These are phyloP conservation scores for Beris chalybata DNA, from an alignment of 2,888 invertebrate species.

Conservation along the genomic window DNA sequence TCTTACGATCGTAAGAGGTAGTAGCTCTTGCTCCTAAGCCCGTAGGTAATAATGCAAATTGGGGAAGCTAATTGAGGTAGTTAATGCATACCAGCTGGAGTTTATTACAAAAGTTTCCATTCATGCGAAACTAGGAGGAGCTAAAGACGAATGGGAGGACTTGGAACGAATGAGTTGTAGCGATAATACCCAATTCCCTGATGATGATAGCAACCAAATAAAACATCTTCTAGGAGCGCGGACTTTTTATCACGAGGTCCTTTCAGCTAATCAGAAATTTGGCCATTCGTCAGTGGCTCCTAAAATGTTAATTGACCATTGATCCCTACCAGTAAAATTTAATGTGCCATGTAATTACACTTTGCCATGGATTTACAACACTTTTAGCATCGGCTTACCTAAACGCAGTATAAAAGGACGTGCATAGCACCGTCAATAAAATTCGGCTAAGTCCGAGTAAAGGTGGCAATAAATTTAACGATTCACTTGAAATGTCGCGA, in stretches of 20 bases:
- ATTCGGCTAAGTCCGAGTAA: neutral
- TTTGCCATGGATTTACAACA: constrained; percentile 16
- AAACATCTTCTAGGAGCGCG: too few relatives aligned
- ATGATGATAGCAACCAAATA: too few relatives aligned
- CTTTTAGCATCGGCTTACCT: constrained; percentile 3
- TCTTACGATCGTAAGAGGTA: neutral
- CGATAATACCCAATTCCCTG: too few relatives aligned
- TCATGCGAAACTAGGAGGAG: neutral
- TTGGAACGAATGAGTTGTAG: too few relatives aligned
- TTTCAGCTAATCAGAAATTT: too few relatives aligned
- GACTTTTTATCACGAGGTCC: too few relatives aligned
- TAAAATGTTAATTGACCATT: constrained; percentile 31
- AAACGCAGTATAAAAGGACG: neutral
- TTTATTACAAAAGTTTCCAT: too few relatives aligned
- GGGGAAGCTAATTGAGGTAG: too few relatives aligned
- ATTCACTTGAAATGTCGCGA: constrained; percentile 17
- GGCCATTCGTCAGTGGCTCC: neutral
- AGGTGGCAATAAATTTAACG: constrained; percentile 23
- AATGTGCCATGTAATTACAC: constrained; percentile 28
- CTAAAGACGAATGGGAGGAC: neutral
- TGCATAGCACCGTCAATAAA: neutral
- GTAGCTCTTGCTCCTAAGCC: neutral
- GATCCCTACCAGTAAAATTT: constrained; percentile 25
- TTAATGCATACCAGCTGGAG: too few relatives aligned
- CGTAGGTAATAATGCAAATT: too few relatives aligned